Conservation (phyloP, 2,113 vertebrate species). For the Cebus imitator region DNA sequence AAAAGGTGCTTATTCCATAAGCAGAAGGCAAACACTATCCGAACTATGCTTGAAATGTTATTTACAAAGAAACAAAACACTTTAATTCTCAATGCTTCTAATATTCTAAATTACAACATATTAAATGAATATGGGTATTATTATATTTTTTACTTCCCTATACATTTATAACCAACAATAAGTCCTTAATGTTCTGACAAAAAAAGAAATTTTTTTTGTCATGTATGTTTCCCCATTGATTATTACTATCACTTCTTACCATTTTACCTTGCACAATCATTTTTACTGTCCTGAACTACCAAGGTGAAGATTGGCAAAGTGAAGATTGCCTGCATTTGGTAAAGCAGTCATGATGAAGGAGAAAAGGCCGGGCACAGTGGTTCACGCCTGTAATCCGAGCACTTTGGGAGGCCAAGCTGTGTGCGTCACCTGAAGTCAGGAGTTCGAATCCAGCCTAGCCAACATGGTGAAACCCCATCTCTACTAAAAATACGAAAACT, state of each 20-base stretch:
- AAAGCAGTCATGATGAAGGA: neutral
- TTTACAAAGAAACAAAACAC: conserved; percentile 23
- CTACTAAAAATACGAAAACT: too few species aligned
- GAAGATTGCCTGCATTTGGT: neutral
- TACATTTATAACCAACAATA: neutral
- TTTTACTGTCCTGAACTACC: neutral
- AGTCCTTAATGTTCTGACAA: neutral
- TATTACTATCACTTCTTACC: neutral
- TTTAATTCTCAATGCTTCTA: neutral
- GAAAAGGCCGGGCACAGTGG: neutral
- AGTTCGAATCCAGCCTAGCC: too few species aligned
- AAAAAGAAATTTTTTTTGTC: neutral
- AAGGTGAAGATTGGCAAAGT: neutral
- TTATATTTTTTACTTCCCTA: neutral
- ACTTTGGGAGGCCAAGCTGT: too few species aligned
- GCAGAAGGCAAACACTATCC: neutral
- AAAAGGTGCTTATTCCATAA: neutral
- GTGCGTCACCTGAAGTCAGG: too few species aligned
- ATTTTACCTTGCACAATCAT: neutral
- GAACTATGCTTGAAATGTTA: neutral
- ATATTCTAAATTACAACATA: neutral
- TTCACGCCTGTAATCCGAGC: too few species aligned
- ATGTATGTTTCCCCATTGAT: neutral
- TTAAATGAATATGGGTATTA: neutral
- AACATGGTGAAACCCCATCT: too few species aligned